These are phyloP conservation scores for Troides aeacus DNA, from an alignment of 2,888 invertebrate species.

Conservation along the genomic window DNA sequence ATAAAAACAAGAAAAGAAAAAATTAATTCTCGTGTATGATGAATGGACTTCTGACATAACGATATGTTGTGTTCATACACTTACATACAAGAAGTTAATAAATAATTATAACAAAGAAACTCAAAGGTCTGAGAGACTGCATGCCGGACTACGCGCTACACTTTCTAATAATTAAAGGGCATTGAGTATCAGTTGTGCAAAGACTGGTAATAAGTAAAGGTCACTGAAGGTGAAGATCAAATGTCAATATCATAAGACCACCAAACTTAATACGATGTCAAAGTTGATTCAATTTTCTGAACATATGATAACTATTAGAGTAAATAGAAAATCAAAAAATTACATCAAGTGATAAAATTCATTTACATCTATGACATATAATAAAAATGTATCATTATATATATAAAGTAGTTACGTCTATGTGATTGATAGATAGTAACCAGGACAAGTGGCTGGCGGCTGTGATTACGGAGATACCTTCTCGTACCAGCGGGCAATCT, in stretches of 20 bases:
- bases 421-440: conserved; percentile 14
- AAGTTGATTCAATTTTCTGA: not conserved
- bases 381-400: not conserved
- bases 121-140: not conserved
- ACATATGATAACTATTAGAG: not conserved
- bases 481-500: conserved; percentile 39
- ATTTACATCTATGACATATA: not conserved
- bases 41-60: too few species aligned
- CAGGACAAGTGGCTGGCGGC: conserved; percentile 27
- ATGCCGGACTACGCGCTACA: not conserved
- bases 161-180: conserved; percentile 21
- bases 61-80: not conserved
- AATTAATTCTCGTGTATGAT: too few species aligned
- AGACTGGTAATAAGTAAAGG: not conserved
- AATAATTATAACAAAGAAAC: not conserved
- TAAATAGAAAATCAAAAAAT: not conserved
- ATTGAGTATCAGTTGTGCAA: not conserved
- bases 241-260: not conserved
- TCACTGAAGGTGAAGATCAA: not conserved
- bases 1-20: too few species aligned
- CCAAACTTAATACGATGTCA: not conserved
- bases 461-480: conserved; percentile 23
- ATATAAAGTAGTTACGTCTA: conserved; percentile 3
- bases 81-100: not conserved
- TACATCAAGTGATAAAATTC: not conserved